These are phyloP conservation scores for Drosophila pseudotalamancana DNA, from an alignment of 2,888 invertebrate genomes.

Conservation along the genomic window DNA sequence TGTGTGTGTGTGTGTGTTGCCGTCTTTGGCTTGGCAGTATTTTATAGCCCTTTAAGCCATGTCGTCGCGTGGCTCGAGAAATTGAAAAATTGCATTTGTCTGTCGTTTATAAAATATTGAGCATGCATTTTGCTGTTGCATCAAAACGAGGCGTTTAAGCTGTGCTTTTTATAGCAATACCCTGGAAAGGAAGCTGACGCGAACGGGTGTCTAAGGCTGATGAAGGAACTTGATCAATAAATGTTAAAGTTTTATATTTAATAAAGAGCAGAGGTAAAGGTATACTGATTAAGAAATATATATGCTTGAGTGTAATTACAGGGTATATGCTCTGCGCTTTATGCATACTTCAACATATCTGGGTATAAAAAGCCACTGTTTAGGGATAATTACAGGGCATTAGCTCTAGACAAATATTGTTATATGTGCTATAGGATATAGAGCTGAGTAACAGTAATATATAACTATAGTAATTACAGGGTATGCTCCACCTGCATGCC, in stretches of 20 bases:
- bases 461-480: background rate
- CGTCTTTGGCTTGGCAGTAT: constrained; percentile 27
- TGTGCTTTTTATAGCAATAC: background rate
- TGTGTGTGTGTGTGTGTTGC: background rate
- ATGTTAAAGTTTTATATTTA: background rate
- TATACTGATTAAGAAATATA: background rate
- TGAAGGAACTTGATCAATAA: background rate
- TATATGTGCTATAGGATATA: too few relatives aligned
- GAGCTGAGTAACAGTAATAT: too few relatives aligned
- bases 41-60: constrained; percentile 72
- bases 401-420: too few relatives aligned
- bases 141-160: constrained; percentile 4
- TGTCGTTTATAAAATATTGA: constrained; percentile 70
- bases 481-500: too few relatives aligned
- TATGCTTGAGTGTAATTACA: background rate
- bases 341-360: too few relatives aligned
- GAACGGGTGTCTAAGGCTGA: background rate
- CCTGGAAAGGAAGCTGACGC: background rate
- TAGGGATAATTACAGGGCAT: too few relatives aligned
- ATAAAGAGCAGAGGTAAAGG: background rate
- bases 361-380: too few relatives aligned
- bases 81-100: constrained; percentile 78
- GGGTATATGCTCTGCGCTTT: constrained; percentile 7
- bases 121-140: constrained; percentile 24
- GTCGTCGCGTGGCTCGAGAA: constrained; percentile 53